Conservation (phyloP, 1,140 invertebrate species). For the Magallana ariakensis region DNA sequence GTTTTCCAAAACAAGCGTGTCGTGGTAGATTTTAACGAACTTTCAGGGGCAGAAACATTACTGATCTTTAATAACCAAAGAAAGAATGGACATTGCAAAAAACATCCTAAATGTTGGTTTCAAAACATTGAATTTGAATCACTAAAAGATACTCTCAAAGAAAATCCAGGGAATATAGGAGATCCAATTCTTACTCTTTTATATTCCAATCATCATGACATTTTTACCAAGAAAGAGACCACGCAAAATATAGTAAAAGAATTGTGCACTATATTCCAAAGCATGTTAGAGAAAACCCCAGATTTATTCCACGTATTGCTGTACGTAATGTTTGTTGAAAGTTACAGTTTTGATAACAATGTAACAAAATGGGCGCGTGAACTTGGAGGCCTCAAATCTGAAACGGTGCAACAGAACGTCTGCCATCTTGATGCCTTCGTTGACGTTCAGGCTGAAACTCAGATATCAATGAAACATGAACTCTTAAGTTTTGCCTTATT, state of each 20-base stretch:
- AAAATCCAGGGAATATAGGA: neutral
- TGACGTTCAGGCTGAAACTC: neutral
- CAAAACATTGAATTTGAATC: neutral
- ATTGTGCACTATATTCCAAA: neutral
- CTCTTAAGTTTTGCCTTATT: neutral
- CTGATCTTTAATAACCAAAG: conserved; percentile 4
- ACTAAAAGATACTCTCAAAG: neutral
- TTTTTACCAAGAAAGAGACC: neutral
- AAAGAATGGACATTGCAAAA: neutral
- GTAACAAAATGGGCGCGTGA: neutral
- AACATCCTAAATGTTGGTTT: neutral
- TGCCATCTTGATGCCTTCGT: neutral
- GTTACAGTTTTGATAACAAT: neutral
- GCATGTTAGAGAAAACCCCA: neutral
- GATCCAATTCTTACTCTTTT: neutral
- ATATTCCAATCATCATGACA: neutral
- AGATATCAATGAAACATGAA: neutral
- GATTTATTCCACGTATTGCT: neutral
- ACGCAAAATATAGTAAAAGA: neutral
- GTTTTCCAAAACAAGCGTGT: neutral
- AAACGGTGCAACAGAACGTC: neutral
- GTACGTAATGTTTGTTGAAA: neutral
- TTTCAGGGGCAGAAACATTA: neutral
- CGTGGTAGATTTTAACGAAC: neutral
- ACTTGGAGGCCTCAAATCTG: neutral